These are phyloP conservation scores for Cyprinodon brontotheroides DNA, from an alignment of 2,113 vertebrate species.

Conservation along the genomic window DNA sequence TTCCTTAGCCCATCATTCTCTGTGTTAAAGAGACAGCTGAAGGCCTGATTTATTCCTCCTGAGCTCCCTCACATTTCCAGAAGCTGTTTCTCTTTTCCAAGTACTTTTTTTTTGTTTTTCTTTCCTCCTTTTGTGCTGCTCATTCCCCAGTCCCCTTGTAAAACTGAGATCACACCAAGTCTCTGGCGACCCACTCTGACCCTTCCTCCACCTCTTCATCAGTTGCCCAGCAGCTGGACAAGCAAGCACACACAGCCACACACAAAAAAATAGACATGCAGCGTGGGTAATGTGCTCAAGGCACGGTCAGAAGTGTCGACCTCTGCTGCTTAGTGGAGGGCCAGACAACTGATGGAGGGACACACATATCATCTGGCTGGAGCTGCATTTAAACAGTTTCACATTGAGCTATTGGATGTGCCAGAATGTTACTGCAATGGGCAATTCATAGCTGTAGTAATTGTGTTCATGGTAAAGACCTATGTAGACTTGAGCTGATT, in stretches of 20 bases:
- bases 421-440: neutral
- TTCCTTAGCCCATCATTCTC: conserved; percentile 23
- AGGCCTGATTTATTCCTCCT: conserved; percentile 51
- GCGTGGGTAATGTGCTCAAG: conserved; percentile 36
- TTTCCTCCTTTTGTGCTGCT: conserved; percentile 29
- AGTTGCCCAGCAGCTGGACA: conserved; percentile 44
- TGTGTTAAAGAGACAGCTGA: conserved; percentile 40
- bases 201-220: conserved; percentile 44
- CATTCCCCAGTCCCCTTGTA: conserved; percentile 47
- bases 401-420: neutral
- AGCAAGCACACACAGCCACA: conserved; percentile 30
- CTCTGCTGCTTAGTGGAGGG: conserved; percentile 47
- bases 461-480: neutral
- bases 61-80: conserved; percentile 53
- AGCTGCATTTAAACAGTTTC: conserved; percentile 3
- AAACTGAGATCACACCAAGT: conserved; percentile 48
- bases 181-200: conserved; percentile 56
- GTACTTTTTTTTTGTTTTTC: neutral
- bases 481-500: neutral
- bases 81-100: conserved; percentile 17
- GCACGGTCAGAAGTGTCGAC: conserved; percentile 62
- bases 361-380: conserved; percentile 49
- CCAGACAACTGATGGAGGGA: conserved; percentile 56
- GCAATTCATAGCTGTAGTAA: neutral
- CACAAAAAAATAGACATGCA: conserved; percentile 27